These are phyloP conservation scores for Montifringilla adamsi DNA, from an alignment of 2,113 vertebrate species.

Conservation along the genomic window DNA sequence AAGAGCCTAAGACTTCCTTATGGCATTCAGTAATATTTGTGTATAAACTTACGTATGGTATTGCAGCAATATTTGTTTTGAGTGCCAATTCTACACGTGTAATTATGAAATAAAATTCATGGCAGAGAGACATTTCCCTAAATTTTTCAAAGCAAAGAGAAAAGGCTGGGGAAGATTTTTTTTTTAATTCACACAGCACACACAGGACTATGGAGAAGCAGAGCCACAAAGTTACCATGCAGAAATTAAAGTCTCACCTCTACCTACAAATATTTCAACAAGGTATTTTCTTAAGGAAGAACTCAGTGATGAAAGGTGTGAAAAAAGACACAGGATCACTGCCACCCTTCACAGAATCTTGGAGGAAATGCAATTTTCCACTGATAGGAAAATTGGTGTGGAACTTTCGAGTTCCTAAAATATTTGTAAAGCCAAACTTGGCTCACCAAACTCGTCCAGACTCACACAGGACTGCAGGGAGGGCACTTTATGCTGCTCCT, in stretches of 20 bases:
- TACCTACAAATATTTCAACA: not conserved
- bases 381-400: not conserved
- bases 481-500: fast-evolving
- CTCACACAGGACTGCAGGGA: fast-evolving
- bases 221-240: not conserved
- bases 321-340: not conserved
- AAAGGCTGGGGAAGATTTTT: not conserved
- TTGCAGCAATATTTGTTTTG: not conserved
- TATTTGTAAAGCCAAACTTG: not conserved
- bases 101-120: not conserved
- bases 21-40: not conserved
- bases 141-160: not conserved
- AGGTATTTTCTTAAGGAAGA: not conserved
- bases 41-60: not conserved
- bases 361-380: not conserved
- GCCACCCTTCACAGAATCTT: not conserved
- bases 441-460: not conserved
- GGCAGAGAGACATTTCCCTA: not conserved
- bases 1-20: not conserved
- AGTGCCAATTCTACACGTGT: not conserved
- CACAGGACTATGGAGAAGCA: not conserved
- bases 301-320: fast-evolving
- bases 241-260: not conserved
- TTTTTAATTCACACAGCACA: not conserved
- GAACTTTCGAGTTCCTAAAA: not conserved